These are phyloP conservation scores for Drosophila conformis DNA, from an alignment of 2,888 invertebrate species.

Conservation along the genomic window DNA sequence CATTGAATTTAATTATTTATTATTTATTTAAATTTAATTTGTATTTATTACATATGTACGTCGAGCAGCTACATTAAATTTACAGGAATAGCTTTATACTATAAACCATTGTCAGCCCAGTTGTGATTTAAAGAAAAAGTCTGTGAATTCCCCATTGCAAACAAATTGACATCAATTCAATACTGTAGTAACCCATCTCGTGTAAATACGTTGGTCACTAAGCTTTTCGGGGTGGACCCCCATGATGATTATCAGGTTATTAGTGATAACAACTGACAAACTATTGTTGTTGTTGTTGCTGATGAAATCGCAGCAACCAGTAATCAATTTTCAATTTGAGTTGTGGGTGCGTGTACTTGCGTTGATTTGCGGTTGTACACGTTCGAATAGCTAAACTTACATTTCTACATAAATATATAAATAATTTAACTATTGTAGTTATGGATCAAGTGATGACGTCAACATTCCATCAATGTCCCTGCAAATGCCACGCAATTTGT, in stretches of 20 bases:
- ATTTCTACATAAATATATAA: neutral
- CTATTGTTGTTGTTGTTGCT: slow-evolving; percentile 23
- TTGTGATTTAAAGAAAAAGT: neutral
- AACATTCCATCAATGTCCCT: slow-evolving; percentile 39
- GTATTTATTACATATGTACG: neutral
- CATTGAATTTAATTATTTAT: neutral
- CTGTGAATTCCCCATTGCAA: neutral
- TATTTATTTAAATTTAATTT: neutral
- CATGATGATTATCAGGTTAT: slow-evolving; percentile 46
- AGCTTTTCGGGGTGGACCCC: neutral
- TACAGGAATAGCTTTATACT: neutral
- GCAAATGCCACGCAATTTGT: slow-evolving; percentile 66
- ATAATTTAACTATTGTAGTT: slow-evolving; percentile 17
- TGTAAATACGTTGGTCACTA: too few species aligned
- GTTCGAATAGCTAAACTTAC: neutral
- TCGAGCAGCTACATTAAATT: neutral
- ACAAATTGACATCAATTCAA: neutral
- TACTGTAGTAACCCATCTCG: neutral
- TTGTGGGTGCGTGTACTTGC: slow-evolving; percentile 39
- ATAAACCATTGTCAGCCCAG: neutral
- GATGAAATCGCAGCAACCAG: slow-evolving; percentile 55
- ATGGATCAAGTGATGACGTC: slow-evolving; percentile 46
- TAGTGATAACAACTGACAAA: slow-evolving; percentile 62
- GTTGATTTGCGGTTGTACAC: slow-evolving; percentile 63
- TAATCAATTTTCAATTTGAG: slow-evolving; percentile 69